Evolutionary conservation across 2,113 vertebrate genomes (phyloP).

Genomic region (Physeter macrocephalus): DNA sequence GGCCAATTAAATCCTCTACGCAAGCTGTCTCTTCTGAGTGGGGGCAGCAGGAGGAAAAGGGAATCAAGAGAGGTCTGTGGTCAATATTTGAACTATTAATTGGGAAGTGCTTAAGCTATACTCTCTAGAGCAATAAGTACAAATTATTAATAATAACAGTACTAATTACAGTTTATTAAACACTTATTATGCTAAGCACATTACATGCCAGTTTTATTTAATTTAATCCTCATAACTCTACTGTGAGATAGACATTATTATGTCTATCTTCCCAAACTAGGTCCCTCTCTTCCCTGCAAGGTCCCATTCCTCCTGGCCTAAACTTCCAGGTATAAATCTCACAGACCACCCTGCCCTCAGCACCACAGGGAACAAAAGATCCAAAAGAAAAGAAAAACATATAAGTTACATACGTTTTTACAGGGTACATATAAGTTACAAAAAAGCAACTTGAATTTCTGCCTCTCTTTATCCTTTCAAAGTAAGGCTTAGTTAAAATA

Average conservation of each 20-base stretch:
- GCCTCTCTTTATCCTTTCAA: not conserved
- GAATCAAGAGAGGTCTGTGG: no score
- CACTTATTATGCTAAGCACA: not conserved
- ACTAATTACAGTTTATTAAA: slow-evolving; percentile 15
- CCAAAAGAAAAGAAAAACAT: not conserved
- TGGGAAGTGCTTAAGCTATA: not conserved
- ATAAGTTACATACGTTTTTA: no score
- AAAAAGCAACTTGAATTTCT: not conserved
- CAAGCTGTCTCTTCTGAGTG: no score
- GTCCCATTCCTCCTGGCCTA: not conserved
- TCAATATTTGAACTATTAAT: no score
- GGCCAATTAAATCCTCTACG: no score
- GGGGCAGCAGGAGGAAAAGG: no score
- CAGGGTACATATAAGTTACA: not conserved
- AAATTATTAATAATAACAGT: slow-evolving; percentile 9
- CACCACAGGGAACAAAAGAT: not conserved
- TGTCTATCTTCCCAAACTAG: not conserved
- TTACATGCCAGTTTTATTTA: not conserved
- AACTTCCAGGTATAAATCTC: not conserved
- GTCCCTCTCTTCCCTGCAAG: not conserved
- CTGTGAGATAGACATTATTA: not conserved
- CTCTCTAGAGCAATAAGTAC: not conserved
- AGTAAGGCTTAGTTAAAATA: not conserved
- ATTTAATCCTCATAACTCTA: not conserved
- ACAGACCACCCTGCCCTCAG: not conserved